phyloP scores from a whole-genome alignment of 1,140 invertebrate species.

The Conus ventricosus region DNA sequence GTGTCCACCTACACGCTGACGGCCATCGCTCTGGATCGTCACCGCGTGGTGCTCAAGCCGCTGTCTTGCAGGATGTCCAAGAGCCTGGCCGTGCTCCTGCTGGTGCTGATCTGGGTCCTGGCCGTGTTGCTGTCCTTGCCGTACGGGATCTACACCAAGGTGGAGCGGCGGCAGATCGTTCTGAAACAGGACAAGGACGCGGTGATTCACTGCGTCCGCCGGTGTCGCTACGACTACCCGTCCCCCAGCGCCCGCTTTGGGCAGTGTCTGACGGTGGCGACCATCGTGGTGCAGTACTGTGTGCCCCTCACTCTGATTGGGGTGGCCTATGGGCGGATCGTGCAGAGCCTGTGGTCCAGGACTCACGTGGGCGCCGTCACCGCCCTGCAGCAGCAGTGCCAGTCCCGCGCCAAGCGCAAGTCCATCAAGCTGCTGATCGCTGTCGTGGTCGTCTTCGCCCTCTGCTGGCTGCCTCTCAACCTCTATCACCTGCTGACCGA shows the following conservation, averaged over 20 bases:
- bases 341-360: conserved; percentile 64
- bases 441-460: conserved; percentile 76
- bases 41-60: conserved; percentile 76
- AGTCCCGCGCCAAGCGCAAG: conserved; percentile 69
- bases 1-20: conserved; percentile 78
- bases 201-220: conserved; percentile 19
- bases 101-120: conserved; percentile 76
- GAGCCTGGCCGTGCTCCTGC: conserved; percentile 69
- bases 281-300: conserved; percentile 77
- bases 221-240: conserved; percentile 73
- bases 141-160: conserved; percentile 75
- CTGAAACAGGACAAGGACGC: not conserved
- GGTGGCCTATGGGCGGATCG: conserved; percentile 73
- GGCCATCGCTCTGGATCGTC: conserved; percentile 77
- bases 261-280: conserved; percentile 73
- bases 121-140: conserved; percentile 76
- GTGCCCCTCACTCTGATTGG: conserved; percentile 76
- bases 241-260: conserved; percentile 66
- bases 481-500: conserved; percentile 77
- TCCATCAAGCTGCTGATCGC: conserved; percentile 75
- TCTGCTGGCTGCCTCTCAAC: conserved; percentile 78
- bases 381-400: conserved; percentile 62
- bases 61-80: conserved; percentile 73
- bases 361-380: conserved; percentile 66
- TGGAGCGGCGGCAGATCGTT: not conserved